phyloP scores from a whole-genome alignment of 1,140 invertebrate species.

The Bilobella aurantiaca region DNA sequence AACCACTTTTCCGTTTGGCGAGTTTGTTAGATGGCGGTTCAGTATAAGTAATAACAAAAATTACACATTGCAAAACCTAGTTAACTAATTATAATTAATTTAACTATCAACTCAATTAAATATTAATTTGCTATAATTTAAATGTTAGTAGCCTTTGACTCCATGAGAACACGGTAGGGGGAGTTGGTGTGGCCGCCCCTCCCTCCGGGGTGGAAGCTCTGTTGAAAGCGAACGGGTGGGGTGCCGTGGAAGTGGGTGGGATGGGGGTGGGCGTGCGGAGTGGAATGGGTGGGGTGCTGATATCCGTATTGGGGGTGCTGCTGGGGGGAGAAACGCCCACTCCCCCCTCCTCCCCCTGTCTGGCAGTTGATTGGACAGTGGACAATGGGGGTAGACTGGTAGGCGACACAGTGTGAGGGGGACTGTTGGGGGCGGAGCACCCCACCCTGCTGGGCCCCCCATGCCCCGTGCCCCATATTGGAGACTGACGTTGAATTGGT shows the following conservation, averaged over 20 bases:
- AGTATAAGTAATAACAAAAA: too few relatives aligned
- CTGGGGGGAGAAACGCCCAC: constrained; percentile 31
- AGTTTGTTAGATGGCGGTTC: too few relatives aligned
- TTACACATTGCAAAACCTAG: background rate
- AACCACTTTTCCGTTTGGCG: too few relatives aligned
- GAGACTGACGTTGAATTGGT: constrained; percentile 45
- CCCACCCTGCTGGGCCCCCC: constrained; percentile 12
- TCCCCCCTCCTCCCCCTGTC: constrained; percentile 10
- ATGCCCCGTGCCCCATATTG: constrained; percentile 16
- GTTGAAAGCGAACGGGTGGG: background rate
- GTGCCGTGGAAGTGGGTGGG: constrained; percentile 25
- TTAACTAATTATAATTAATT: background rate
- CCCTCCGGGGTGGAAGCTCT: background rate
- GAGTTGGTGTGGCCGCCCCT: constrained; percentile 18
- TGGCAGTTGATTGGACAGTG: constrained; percentile 34
- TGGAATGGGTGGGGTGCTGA: constrained; percentile 5
- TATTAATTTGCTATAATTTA: constrained; percentile 7
- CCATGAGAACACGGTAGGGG: constrained; percentile 30
- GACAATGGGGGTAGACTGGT: constrained; percentile 33
- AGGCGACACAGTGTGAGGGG: constrained; percentile 30
- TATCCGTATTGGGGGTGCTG: constrained; percentile 16
- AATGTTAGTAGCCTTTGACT: constrained; percentile 34
- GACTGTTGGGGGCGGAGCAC: constrained; percentile 22
- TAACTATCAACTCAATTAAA: background rate
- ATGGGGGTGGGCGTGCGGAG: constrained; percentile 18